Evolutionary conservation across 1,140 invertebrate genomes (phyloP).

Genomic region (Scaptomyza graminum): DNA sequence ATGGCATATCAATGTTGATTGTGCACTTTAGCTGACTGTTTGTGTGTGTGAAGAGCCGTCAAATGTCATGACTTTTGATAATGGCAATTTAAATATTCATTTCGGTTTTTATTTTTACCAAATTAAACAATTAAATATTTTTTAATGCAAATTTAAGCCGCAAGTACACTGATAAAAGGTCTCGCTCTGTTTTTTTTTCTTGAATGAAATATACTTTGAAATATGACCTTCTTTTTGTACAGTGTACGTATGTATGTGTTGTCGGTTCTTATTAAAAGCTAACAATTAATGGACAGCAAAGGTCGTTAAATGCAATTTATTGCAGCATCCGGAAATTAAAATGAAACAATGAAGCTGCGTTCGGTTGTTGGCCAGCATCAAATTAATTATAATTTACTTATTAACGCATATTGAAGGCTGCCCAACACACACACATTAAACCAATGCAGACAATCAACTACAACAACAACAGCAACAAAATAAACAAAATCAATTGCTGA

Average conservation of each 20-base stretch:
- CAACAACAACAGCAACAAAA: background rate
- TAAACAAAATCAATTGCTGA: conserved; percentile 11
- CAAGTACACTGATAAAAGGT: background rate
- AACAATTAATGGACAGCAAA: conserved; percentile 57
- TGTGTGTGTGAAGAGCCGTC: conserved; percentile 7
- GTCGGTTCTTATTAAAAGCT: conserved; percentile 20
- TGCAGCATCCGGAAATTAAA: conserved; percentile 48
- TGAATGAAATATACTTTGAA: too few relatives aligned
- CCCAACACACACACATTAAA: conserved; percentile 32
- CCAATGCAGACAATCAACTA: conserved; percentile 1
- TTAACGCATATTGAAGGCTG: conserved; percentile 41
- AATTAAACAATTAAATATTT: conserved; percentile 44
- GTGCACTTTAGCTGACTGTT: background rate
- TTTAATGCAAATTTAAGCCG: background rate
- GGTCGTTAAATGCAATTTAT: conserved; percentile 74
- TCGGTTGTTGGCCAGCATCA: conserved; percentile 7
- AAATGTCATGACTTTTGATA: conserved; percentile 30
- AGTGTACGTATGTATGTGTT: background rate
- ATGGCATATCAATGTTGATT: conserved; percentile 13
- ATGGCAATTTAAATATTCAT: conserved; percentile 49
- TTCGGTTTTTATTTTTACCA: conserved; percentile 25
- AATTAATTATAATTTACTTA: conserved; percentile 70
- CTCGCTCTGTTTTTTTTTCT: too few relatives aligned
- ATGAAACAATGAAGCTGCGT: conserved; percentile 5
- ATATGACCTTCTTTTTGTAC: background rate